Percentiles rank a stretch among this genome's conserved stretches.
Evolutionary conservation across 2,113 vertebrate species (phyloP).

Genomic region (Serinus canaria): DNA sequence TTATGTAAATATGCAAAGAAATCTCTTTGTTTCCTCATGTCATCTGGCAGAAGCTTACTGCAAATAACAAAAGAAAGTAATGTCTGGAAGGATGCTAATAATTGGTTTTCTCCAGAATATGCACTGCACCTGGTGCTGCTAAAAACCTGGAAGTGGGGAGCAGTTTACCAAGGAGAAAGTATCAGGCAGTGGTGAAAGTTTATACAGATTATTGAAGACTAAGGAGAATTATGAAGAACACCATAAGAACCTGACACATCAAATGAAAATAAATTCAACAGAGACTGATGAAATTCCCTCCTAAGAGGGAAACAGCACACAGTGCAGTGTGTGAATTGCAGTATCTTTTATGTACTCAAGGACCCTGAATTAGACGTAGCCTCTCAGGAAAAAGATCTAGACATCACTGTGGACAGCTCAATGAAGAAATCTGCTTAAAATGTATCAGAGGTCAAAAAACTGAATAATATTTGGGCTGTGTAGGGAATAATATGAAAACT

Average conservation of each 20-base stretch:
- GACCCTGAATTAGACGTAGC: not conserved
- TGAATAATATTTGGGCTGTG: conserved; percentile 26
- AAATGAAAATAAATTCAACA: not conserved
- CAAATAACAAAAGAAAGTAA: not conserved
- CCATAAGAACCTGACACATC: not conserved
- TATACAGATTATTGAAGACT: not conserved
- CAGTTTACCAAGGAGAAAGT: not conserved
- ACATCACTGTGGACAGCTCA: conserved; percentile 7
- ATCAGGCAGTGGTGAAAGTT: not conserved
- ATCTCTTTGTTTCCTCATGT: not conserved
- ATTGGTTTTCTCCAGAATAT: not conserved
- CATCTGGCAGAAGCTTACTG: not conserved
- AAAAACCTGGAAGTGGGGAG: not conserved
- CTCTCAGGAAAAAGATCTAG: conserved; percentile 45
- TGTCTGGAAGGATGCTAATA: not conserved
- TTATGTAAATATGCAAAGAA: conserved; percentile 34
- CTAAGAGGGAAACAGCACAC: not conserved
- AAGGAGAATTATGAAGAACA: not conserved
- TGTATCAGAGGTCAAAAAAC: conserved; percentile 47
- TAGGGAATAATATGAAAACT: conserved; percentile 53
- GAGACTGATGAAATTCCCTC: not conserved
- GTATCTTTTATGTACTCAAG: not conserved
- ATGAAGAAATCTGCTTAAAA: conserved; percentile 37
- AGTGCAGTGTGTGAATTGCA: not conserved
- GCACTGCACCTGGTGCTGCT: not conserved